Conservation (phyloP, 2,888 invertebrate genomes). For the Eucriotettix oculatus region DNA sequence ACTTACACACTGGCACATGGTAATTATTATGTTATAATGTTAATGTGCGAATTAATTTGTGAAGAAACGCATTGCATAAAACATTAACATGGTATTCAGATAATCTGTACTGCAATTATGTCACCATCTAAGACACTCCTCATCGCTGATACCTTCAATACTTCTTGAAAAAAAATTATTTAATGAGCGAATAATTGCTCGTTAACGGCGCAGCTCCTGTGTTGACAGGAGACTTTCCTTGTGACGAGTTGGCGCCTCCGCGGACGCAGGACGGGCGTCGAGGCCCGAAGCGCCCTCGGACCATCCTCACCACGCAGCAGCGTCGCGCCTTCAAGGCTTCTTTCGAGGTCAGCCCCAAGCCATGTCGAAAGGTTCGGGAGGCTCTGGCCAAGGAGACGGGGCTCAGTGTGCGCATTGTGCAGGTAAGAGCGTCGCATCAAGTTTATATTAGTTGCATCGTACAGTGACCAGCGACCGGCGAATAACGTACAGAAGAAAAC, state of each 20-base stretch:
- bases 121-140: no score
- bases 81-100: no score
- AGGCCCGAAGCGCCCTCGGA: constrained; percentile 66
- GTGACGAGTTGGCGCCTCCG: constrained; percentile 40
- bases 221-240: constrained; percentile 32
- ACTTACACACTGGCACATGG: no score
- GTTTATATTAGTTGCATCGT: not conserved
- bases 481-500: no score
- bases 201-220: not conserved
- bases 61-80: no score
- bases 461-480: not conserved
- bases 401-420: constrained; percentile 66
- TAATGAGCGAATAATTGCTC: no score
- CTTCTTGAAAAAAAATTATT: no score
- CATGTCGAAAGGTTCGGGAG: constrained; percentile 66
- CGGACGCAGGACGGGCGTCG: constrained; percentile 44
- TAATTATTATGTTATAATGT: no score
- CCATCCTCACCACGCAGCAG: constrained; percentile 69
- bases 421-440: constrained; percentile 33
- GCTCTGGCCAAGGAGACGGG: constrained; percentile 71
- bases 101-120: no score
- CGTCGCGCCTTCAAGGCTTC: constrained; percentile 69
- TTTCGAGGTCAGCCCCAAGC: constrained; percentile 72
- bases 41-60: no score
- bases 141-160: no score